Percentiles rank a stretch among this genome's conserved stretches.
Evolutionary conservation across 2,113 vertebrate genomes (phyloP).

Genomic region (Lagenorhynchus albirostris): DNA sequence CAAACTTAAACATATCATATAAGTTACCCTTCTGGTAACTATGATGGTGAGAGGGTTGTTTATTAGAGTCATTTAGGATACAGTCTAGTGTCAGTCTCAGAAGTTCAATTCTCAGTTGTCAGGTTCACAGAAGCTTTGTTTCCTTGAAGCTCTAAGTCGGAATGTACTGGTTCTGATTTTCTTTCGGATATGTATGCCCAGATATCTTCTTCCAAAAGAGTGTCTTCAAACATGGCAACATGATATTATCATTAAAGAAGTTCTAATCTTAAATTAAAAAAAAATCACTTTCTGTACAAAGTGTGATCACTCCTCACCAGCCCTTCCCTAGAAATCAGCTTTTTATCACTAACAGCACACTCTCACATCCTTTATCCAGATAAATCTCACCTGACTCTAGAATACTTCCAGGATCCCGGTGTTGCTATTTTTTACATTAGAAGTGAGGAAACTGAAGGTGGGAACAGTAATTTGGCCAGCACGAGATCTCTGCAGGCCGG

Average conservation of each 20-base stretch:
- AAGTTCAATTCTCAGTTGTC: background rate
- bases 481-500: background rate
- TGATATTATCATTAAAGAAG: conserved; percentile 2
- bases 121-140: background rate
- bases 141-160: background rate
- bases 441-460: background rate
- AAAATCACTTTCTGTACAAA: background rate
- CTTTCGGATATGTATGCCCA: background rate
- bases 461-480: background rate
- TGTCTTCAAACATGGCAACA: background rate
- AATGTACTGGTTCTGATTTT: background rate
- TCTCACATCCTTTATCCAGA: background rate
- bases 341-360: background rate
- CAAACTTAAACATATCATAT: conserved; percentile 54
- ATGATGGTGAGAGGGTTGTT: conserved; percentile 56
- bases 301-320: background rate
- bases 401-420: background rate
- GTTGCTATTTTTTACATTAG: background rate
- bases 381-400: background rate
- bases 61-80: conserved; percentile 58
- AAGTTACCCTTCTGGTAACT: conserved; percentile 77
- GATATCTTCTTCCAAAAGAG: background rate
- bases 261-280: background rate
- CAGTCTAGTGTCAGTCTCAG: background rate
- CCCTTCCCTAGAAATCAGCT: background rate